Percentiles rank a stretch among this genome's conserved stretches.
Evolutionary conservation across 2,888 invertebrate species (phyloP).

Genomic region (Brachypalpus laphriformis): DNA sequence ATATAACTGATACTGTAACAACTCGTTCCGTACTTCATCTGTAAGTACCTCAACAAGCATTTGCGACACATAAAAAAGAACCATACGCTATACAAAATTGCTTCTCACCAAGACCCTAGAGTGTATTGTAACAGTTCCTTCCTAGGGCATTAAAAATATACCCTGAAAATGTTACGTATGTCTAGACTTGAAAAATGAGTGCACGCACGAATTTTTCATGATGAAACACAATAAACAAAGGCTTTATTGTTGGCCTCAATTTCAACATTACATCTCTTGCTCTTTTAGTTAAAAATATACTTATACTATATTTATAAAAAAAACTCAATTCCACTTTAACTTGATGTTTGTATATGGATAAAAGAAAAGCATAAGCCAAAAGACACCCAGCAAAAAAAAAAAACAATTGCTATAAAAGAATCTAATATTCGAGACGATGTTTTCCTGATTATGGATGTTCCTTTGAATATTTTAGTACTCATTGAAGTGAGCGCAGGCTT

Average conservation of each 20-base stretch:
- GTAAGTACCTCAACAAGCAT: no score
- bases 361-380: constrained; percentile 38
- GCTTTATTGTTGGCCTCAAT: constrained; percentile 43
- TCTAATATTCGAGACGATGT: constrained; percentile 30
- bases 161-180: not conserved
- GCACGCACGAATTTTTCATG: not conserved
- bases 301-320: no score
- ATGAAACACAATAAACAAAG: constrained; percentile 17
- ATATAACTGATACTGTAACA: no score
- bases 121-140: not conserved
- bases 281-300: constrained; percentile 51
- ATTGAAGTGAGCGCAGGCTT: not conserved
- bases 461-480: constrained; percentile 6
- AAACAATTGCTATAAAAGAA: constrained; percentile 52
- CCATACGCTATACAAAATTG: not conserved
- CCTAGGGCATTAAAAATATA: not conserved
- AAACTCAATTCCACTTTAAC: constrained; percentile 7
- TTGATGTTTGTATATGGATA: not conserved
- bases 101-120: not conserved
- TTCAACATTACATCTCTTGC: constrained; percentile 15
- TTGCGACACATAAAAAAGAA: not conserved
- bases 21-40: no score
- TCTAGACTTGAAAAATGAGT: constrained; percentile 56
- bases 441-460: constrained; percentile 20
- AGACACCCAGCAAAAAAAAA: constrained; percentile 47